Evolutionary conservation across 2,888 invertebrate species (phyloP).

Genomic region (Eristalinus aeneus): DNA sequence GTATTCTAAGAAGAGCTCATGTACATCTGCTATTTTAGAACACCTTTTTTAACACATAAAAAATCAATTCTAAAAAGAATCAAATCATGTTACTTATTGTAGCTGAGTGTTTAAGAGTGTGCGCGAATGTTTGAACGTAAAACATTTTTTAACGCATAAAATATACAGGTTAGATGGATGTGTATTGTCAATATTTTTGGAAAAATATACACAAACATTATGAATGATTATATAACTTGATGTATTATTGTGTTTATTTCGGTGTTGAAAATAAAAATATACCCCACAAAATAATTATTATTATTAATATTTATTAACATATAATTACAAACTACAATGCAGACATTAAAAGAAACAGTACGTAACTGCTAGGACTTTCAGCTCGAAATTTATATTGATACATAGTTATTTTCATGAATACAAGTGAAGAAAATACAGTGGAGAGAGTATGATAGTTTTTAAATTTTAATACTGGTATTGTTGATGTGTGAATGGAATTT

Average conservation of each 20-base stretch:
- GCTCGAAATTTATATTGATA: too few species aligned
- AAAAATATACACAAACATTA: background rate
- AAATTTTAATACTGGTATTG: too few species aligned
- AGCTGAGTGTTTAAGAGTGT: background rate
- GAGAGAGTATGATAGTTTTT: too few species aligned
- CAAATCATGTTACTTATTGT: background rate
- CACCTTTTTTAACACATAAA: background rate
- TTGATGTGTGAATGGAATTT: too few species aligned
- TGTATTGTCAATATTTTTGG: slow-evolving; percentile 13
- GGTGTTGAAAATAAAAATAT: background rate
- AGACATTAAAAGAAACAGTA: too few species aligned
- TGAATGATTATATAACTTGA: slow-evolving; percentile 5
- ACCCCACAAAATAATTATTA: background rate
- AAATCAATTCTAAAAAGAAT: background rate
- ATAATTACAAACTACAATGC: too few species aligned
- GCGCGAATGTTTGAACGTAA: slow-evolving; percentile 35
- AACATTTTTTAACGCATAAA: slow-evolving; percentile 36
- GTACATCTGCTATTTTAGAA: background rate
- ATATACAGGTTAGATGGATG: background rate
- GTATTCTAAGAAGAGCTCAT: background rate
- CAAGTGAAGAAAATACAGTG: too few species aligned
- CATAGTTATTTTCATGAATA: too few species aligned
- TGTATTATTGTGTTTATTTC: slow-evolving; percentile 18
- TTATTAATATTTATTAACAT: too few species aligned
- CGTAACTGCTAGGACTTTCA: too few species aligned